phyloP scores from a whole-genome alignment of 2,797 vertebrate species.

The Uromys caudimaculatus region DNA sequence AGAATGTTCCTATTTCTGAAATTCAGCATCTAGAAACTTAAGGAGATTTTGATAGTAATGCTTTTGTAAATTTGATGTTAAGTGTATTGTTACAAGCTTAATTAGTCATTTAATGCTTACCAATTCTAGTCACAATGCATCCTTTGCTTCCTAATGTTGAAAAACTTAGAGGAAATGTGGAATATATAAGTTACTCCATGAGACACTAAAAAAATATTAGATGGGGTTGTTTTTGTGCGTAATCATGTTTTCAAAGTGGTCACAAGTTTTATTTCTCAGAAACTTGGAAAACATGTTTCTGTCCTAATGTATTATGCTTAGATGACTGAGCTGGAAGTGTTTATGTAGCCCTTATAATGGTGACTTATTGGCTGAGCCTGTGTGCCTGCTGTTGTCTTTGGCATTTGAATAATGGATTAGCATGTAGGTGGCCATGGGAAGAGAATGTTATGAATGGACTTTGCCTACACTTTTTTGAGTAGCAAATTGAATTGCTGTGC shows the following conservation, averaged over 20 bases:
- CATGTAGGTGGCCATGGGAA: constrained; percentile 72
- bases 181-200: constrained; percentile 50
- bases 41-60: constrained; percentile 41
- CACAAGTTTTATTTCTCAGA: constrained; percentile 50
- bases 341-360: constrained; percentile 62
- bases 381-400: constrained; percentile 71
- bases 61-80: constrained; percentile 64
- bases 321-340: constrained; percentile 76
- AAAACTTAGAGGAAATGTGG: constrained; percentile 43
- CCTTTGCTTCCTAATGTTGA: constrained; percentile 60
- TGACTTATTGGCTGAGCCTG: constrained; percentile 75
- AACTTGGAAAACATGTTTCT: constrained; percentile 71
- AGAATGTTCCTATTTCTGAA: background rate
- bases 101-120: constrained; percentile 69
- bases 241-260: constrained; percentile 60
- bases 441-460: constrained; percentile 61
- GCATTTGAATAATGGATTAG: constrained; percentile 69
- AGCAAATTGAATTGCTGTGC: constrained; percentile 25
- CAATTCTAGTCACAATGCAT: constrained; percentile 35
- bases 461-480: constrained; percentile 47
- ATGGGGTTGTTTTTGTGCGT: background rate
- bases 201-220: constrained; percentile 55
- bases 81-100: constrained; percentile 71
- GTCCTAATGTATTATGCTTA: constrained; percentile 73
- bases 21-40: constrained; percentile 22